Evolutionary conservation across 2,888 invertebrate genomes (phyloP).

Genomic region (Margaritifera margaritifera): DNA sequence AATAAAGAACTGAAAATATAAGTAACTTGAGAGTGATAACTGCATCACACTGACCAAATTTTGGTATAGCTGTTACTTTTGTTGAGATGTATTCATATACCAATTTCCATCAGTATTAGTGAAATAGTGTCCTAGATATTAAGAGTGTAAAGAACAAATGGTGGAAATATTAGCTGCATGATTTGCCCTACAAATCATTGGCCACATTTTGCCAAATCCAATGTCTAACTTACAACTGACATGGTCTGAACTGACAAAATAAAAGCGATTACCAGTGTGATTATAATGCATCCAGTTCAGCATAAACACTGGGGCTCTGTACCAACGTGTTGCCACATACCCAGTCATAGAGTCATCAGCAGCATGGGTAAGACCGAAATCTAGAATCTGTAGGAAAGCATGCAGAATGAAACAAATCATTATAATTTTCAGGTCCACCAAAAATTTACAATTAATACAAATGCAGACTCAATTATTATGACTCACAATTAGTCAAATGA

Average conservation of each 20-base stretch:
- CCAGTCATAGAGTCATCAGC: slow-evolving; percentile 99
- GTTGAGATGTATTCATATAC: too few species aligned
- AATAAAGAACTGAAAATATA: too few species aligned
- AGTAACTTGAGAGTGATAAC: too few species aligned
- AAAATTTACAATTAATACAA: not conserved
- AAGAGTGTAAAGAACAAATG: too few species aligned
- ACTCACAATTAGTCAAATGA: not conserved
- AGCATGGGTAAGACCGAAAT: slow-evolving; percentile 97
- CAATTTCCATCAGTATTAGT: too few species aligned
- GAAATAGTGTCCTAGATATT: too few species aligned
- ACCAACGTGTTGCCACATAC: slow-evolving; percentile 90
- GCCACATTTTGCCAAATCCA: too few species aligned
- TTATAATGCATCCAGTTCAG: slow-evolving; percentile 99
- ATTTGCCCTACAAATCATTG: too few species aligned
- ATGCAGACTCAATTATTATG: not conserved
- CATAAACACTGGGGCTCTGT: slow-evolving; percentile 99
- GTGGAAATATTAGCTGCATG: too few species aligned
- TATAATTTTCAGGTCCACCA: not conserved
- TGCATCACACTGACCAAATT: too few species aligned
- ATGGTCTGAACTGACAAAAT: not conserved
- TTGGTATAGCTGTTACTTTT: too few species aligned
- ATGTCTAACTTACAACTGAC: not conserved
- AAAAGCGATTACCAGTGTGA: slow-evolving; percentile 82
- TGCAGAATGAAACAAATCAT: not conserved
- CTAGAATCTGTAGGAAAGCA: slow-evolving; percentile 82